Conservation (phyloP, 2,113 vertebrate species). For the Prunella himalayana region DNA sequence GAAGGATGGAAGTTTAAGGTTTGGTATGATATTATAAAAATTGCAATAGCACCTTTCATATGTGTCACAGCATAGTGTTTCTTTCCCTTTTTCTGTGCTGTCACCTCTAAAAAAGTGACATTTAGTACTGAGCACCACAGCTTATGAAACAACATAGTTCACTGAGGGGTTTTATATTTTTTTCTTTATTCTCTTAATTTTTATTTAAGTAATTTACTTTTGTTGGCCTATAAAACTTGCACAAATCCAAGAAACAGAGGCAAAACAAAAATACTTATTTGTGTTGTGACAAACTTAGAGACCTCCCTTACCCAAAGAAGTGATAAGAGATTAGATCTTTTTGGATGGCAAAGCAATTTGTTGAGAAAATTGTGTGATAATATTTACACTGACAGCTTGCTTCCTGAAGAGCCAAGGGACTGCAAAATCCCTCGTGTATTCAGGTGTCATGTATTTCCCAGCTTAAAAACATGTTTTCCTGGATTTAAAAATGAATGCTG, state of each 20-base stretch:
- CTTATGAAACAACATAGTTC: neutral
- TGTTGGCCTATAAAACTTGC: neutral
- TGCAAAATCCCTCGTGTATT: neutral
- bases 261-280: neutral
- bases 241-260: neutral
- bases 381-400: neutral
- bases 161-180: neutral
- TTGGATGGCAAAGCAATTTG: neutral
- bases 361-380: neutral
- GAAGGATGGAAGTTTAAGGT: neutral
- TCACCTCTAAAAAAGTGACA: neutral
- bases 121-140: neutral
- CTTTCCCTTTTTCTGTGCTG: neutral
- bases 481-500: neutral
- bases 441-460: neutral
- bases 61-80: neutral
- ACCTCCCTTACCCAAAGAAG: neutral
- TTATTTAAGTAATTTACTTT: neutral
- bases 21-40: neutral
- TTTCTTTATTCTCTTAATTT: neutral
- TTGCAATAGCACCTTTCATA: neutral
- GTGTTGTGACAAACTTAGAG: neutral
- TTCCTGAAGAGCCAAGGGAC: neutral
- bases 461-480: neutral
- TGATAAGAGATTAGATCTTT: neutral